phyloP scores from a whole-genome alignment of 1,140 invertebrate genomes.

The Trachymyrmex septentrionalis region DNA sequence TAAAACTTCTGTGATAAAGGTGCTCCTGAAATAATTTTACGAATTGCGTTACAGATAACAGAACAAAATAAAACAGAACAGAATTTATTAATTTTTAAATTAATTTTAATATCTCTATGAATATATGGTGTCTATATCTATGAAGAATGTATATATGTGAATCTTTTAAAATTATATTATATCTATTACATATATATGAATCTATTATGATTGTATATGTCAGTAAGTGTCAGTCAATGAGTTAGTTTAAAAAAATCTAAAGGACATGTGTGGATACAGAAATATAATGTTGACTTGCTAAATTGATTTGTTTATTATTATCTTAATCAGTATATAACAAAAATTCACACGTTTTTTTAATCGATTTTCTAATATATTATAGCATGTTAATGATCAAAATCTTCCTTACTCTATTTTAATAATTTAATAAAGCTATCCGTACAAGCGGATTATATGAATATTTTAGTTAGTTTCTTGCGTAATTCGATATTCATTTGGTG shows the following conservation, averaged over 20 bases:
- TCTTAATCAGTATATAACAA: not conserved
- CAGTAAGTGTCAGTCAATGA: not conserved
- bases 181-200: not conserved
- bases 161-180: not conserved
- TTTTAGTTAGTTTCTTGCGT: constrained; percentile 35
- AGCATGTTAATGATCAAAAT: not conserved
- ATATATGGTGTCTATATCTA: not conserved
- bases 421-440: constrained; percentile 13
- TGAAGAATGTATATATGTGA: not conserved
- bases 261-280: not conserved
- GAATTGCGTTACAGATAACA: not conserved
- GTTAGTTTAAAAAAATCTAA: not conserved
- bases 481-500: constrained; percentile 41
- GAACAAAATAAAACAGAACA: not conserved
- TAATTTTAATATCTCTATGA: not conserved
- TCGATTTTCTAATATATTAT: not conserved
- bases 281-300: not conserved
- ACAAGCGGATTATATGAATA: not conserved
- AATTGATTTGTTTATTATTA: constrained; percentile 1
- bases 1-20: not conserved
- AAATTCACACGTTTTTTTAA: not conserved
- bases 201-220: not conserved
- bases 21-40: not conserved
- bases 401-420: constrained; percentile 4
- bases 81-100: constrained; percentile 9